Evolutionary conservation across 1,140 invertebrate species (phyloP), one percentile per base, ranked within the genome.

Genomic region (Harlomillsia oculata): DNA sequence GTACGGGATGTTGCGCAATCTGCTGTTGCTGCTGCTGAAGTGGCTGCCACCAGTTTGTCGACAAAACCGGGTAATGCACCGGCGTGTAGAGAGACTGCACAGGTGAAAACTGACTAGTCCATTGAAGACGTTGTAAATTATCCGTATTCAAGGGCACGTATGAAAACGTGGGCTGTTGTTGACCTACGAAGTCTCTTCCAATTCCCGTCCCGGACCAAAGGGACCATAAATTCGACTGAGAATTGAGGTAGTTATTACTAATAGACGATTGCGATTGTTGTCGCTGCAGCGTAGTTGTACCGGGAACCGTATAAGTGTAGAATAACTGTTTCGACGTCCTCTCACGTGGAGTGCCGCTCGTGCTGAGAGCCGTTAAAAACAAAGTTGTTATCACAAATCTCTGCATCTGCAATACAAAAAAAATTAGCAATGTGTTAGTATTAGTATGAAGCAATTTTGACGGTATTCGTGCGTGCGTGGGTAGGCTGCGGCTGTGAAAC

Each of bases 381-480:
- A 57, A 32, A 40, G 32, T 43, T 57, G 32, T 43, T 57, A 57
- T 57, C 48, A 51, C 46, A 51, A 49, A 32, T 51, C 43, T 57
- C 55, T 49, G 32, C 55, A 57, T 57, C 55, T 57, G 21, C 18
- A 8, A 8, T 6, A 11, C 8, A 41, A 41, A 41, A 41, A n/a
- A 20, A 41, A 41, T 9, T 34, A 34, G n/a, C 32, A n/a, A 9
- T 34, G n/a, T 34, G 9, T 9, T 34, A 9, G 9, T 9, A 34
- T 34, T 34, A 9, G 32, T 34, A 34, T n/a, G n/a, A n/a, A n/a
- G n/a, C n/a, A 34, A 9, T 34, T n/a, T 34, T n/a, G n/a, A 34
- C 32, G n/a, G 9, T 34, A 34, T n/a, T n/a, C n/a, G n/a, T n/a
- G n/a, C n/a, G n/a, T n/a, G n/a, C n/a, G n/a, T n/a, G n/a, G n/a